Evolutionary conservation across 2,797 vertebrate genomes (phyloP).

Genomic region (Tarsius wallacei): DNA sequence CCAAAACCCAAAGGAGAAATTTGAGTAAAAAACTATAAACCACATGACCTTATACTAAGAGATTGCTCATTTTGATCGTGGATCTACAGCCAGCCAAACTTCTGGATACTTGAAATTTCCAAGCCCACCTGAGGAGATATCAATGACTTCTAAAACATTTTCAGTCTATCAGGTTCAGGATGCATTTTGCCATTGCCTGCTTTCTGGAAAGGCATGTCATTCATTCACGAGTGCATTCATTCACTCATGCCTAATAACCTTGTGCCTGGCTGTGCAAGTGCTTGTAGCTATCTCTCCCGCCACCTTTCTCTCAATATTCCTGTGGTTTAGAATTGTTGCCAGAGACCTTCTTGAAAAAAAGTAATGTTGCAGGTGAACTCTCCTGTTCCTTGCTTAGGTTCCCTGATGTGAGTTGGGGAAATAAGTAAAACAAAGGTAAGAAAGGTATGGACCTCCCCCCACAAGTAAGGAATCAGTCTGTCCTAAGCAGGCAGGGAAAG

Average conservation of each 20-base stretch:
- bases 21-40: background rate
- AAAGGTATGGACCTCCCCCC: background rate
- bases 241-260: background rate
- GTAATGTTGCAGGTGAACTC: background rate
- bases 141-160: background rate
- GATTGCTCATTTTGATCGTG: background rate
- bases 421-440: background rate
- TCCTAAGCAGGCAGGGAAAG: background rate
- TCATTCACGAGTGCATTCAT: background rate
- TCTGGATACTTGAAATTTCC: background rate
- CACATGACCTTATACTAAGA: background rate
- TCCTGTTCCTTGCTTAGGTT: background rate
- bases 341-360: background rate
- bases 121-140: conserved; percentile 32
- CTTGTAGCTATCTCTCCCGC: background rate
- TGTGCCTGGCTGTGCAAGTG: background rate
- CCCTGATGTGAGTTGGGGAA: background rate
- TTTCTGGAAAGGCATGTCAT: background rate
- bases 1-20: background rate
- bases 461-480: background rate
- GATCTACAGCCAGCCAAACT: background rate
- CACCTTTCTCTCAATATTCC: background rate
- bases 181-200: background rate
- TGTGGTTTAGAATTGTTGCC: background rate
- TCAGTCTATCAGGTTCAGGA: background rate